Conservation (phyloP, 1,140 invertebrate genomes). For the Steinernema khuongi region DNA sequence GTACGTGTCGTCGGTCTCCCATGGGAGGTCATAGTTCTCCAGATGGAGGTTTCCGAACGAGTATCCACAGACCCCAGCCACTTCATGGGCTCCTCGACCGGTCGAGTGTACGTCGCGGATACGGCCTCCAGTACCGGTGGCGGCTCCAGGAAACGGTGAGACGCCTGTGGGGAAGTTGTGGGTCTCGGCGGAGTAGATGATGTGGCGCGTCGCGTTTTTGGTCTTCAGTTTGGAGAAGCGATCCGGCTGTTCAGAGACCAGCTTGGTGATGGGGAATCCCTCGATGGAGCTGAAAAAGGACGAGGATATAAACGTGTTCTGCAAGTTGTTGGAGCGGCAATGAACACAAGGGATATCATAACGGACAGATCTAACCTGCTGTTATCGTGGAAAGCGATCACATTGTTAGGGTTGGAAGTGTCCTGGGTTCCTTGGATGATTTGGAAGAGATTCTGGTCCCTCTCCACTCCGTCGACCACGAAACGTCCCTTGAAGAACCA, state of each 20-base stretch:
- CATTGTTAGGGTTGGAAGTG: constrained; percentile 79
- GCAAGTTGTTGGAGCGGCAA: constrained; percentile 5
- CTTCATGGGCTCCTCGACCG: constrained; percentile 75
- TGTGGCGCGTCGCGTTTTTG: constrained; percentile 69
- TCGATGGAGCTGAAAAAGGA: constrained; percentile 73
- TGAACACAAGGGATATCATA: constrained; percentile 33
- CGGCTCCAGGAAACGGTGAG: constrained; percentile 76
- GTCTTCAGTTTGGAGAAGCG: constrained; percentile 67
- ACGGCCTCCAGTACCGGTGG: constrained; percentile 88
- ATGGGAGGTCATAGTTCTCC: constrained; percentile 76
- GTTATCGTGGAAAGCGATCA: constrained; percentile 95
- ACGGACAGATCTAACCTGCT: constrained; percentile 68
- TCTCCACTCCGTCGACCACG: constrained; percentile 73
- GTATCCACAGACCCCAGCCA: constrained; percentile 92
- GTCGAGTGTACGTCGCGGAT: constrained; percentile 86
- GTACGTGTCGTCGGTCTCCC: constrained; percentile 74
- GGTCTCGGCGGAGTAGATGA: constrained; percentile 97
- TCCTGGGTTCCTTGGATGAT: constrained; percentile 86
- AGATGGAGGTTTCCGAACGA: constrained; percentile 85
- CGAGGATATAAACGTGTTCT: constrained; percentile 8
- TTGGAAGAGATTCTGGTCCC: constrained; percentile 75
- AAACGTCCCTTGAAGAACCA: constrained; percentile 74
- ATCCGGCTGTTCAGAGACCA: constrained; percentile 65
- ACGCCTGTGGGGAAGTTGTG: constrained; percentile 93
- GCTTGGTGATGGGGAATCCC: constrained; percentile 70